Percentiles rank a stretch among this genome's conserved stretches.
Conservation (phyloP, 35 echinoderm and acorn worm species). For the Patiria miniata region DNA sequence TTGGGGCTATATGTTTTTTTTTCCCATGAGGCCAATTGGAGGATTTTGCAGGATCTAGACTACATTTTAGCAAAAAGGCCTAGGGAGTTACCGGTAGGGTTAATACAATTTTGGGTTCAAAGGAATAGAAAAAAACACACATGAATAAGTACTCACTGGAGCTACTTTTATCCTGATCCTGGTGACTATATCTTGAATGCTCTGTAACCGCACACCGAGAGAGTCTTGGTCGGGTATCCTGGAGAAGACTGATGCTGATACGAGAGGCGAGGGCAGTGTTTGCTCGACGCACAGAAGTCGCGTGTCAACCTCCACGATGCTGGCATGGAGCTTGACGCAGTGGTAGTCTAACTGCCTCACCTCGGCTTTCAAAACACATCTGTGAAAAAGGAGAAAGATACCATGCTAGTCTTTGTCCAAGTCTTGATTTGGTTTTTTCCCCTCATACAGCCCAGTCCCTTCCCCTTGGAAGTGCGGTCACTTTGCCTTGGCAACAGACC, state of each 20-base stretch:
- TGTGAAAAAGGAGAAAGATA: background rate
- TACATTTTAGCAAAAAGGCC: no score
- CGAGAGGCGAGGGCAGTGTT: background rate
- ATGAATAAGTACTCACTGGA: background rate
- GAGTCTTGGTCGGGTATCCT: background rate
- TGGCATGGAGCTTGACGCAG: background rate
- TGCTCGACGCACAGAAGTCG: slow-evolving; percentile 8
- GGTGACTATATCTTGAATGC: background rate
- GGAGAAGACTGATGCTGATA: background rate
- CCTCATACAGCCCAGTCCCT: no score
- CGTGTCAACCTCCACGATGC: background rate
- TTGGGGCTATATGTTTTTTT: no score
- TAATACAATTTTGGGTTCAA: no score
- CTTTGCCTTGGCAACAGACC: no score
- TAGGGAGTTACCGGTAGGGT: no score
- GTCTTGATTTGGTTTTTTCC: no score
- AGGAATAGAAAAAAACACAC: no score
- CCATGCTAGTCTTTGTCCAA: no score
- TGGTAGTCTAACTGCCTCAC: background rate
- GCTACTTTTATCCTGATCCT: background rate
- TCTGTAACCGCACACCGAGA: background rate
- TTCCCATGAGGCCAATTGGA: no score
- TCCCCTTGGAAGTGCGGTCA: no score
- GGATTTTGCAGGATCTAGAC: no score
- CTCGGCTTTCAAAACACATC: slow-evolving; percentile 21